Conservation (phyloP, 1,140 invertebrate genomes). For the Lasioglossum baleicum region DNA sequence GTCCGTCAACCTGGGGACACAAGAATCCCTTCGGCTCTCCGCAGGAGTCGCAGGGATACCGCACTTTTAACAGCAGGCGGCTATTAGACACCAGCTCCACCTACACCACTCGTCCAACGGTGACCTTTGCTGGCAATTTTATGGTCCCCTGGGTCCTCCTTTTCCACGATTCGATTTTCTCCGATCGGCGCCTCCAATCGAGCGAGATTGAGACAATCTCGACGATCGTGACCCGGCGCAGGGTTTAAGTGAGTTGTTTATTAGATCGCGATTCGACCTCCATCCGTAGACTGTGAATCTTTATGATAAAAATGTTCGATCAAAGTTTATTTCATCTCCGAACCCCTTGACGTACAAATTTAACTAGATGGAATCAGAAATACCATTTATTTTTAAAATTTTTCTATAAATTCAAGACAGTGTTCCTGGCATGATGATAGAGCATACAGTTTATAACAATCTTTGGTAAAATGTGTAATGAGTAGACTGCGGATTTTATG, state of each 20-base stretch:
- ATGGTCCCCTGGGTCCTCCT: conserved; percentile 33
- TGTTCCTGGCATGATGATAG: no score
- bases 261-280: background rate
- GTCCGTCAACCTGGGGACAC: conserved; percentile 13
- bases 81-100: conserved; percentile 47
- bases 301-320: no score
- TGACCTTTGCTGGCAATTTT: conserved; percentile 38
- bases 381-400: no score
- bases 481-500: no score
- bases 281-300: no score
- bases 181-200: conserved; percentile 27
- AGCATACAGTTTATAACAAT: no score
- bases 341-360: no score
- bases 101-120: conserved; percentile 10
- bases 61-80: conserved; percentile 58
- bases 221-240: conserved; percentile 42
- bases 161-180: conserved; percentile 51
- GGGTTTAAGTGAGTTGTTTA: conserved; percentile 42
- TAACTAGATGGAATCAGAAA: no score
- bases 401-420: no score
- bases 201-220: conserved; percentile 45
- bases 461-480: no score
- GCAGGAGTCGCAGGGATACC: conserved; percentile 44
- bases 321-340: no score
- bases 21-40: conserved; percentile 45